Evolutionary conservation across 1,140 invertebrate genomes (phyloP), one percentile per base, ranked within the genome.

Genomic region (Halesus radiatus): DNA sequence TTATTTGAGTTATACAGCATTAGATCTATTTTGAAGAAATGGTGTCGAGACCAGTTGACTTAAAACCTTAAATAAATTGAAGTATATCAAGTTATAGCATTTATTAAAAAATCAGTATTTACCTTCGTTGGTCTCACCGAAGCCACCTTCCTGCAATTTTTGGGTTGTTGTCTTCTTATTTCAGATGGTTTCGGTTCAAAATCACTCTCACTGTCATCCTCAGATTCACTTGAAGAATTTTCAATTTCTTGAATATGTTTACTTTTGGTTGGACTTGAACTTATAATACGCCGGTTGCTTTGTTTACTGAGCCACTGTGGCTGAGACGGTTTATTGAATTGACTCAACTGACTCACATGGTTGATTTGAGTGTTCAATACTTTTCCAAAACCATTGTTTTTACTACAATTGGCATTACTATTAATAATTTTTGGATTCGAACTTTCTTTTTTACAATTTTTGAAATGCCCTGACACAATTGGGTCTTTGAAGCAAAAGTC

Each of bases 221-320:
- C 32, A 32, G 32, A 32, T 7, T 66, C 60, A 22, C 22, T 45
- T 50, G 64, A 68, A 45, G 10, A 45, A 45, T 45, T 45, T 45
- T 7, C 1, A 45, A 45, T 45, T 45, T 29, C 3, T 70, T 70
- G 3, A 45, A 29, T 18, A 22, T 56, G 7, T 56, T 22, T 56
- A 37, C 37, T 45, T 45, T 45, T 32, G 18, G n/a, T 13, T 37
- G 66, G 18, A 70, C 1, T 70, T 8, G 23, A 29, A 20, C 26
- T 16, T 37, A 29, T 8, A 70, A 29, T 8, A 70, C 20, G 1
- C 6, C 23, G 29, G 66, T 37, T 70, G 50, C 10, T 45, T 62
- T 60, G 22, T 50, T 78, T 78, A 32, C 45, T 45, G 20, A 78
- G 76, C 76, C 76, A 78, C 15, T 54, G 60, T 26, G 76, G 76